Evolutionary conservation across 2,113 vertebrate genomes (phyloP).

Genomic region (Neogale vison): DNA sequence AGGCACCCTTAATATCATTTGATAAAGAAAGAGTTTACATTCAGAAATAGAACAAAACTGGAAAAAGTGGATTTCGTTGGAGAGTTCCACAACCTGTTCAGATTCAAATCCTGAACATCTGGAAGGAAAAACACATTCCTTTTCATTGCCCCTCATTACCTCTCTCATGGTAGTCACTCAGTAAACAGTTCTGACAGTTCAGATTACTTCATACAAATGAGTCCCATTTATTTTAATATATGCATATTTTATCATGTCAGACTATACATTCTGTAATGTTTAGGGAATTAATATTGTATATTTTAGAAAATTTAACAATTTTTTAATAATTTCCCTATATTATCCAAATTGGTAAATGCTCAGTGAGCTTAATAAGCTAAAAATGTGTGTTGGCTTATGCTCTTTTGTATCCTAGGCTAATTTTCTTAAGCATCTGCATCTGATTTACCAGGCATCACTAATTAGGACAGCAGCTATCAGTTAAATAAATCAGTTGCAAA

Average conservation of each 20-base stretch:
- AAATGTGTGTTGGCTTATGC: not conserved
- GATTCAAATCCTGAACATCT: not conserved
- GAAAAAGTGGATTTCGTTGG: not conserved
- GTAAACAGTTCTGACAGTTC: not conserved
- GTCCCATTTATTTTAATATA: not conserved
- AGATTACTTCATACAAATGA: not conserved
- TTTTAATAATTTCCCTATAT: not conserved
- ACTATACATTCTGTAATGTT: not conserved
- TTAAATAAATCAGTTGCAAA: slow-evolving; percentile 21
- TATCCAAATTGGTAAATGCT: slow-evolving; percentile 25
- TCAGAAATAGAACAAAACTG: not conserved
- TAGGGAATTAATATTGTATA: not conserved
- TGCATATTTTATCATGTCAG: not conserved
- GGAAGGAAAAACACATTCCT: not conserved
- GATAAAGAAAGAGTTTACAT: not conserved
- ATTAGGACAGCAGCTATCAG: not conserved
- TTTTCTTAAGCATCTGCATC: slow-evolving; percentile 42
- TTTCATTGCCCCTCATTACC: not conserved
- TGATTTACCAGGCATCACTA: not conserved
- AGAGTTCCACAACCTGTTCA: not conserved
- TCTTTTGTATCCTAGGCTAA: slow-evolving; percentile 25
- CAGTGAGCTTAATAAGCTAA: not conserved
- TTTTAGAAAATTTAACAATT: slow-evolving; percentile 29
- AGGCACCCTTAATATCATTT: not conserved
- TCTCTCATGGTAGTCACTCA: not conserved